These are phyloP conservation scores for Patella ulyssiponensis DNA, from an alignment of 2,888 invertebrate genomes.

Conservation along the genomic window DNA sequence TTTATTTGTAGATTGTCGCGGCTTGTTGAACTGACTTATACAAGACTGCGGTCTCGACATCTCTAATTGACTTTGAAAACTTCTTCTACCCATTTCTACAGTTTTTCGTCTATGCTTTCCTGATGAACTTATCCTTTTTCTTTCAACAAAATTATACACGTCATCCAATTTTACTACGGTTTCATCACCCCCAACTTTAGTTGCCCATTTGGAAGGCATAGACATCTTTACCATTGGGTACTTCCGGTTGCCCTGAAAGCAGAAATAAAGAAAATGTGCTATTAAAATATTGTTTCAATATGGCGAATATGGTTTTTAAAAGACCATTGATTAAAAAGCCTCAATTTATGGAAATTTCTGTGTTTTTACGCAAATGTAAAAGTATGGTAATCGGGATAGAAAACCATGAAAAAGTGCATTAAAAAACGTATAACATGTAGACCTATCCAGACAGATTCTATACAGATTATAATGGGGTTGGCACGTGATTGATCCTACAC, in stretches of 20 bases:
- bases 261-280: neutral
- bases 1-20: neutral
- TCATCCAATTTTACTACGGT: slow-evolving; percentile 24
- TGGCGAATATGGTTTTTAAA: too few species aligned
- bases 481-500: too few species aligned
- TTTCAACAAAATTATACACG: slow-evolving; percentile 30
- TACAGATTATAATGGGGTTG: too few species aligned
- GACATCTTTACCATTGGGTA: slow-evolving; percentile 4
- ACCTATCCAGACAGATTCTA: too few species aligned
- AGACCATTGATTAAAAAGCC: too few species aligned
- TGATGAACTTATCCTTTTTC: slow-evolving; percentile 24
- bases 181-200: neutral
- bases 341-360: too few species aligned
- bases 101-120: slow-evolving; percentile 24
- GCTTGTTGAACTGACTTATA: neutral
- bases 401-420: too few species aligned
- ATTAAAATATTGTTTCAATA: too few species aligned
- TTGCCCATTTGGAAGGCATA: neutral
- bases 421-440: too few species aligned
- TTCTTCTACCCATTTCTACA: slow-evolving; percentile 22
- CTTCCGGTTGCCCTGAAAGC: neutral
- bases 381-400: too few species aligned
- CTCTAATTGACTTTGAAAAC: neutral
- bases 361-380: too few species aligned
- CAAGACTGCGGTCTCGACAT: slow-evolving; percentile 6